phyloP scores from a whole-genome alignment of 2,113 vertebrate genomes.

The Epinephelus fuscoguttatus region DNA sequence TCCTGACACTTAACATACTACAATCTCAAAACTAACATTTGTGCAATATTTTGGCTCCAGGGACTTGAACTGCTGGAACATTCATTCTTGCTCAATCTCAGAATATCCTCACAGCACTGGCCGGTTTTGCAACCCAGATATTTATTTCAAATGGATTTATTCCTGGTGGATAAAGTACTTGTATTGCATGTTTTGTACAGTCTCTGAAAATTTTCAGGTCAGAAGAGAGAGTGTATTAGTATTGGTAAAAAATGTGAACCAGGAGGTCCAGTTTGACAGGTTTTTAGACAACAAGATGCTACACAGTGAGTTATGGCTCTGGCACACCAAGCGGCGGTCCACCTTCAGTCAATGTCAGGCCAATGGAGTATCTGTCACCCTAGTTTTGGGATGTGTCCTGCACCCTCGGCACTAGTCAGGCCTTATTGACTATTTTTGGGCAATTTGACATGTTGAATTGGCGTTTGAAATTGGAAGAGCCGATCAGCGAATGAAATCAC shows the following conservation, averaged over 20 bases:
- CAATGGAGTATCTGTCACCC: too few species aligned
- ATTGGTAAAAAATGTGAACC: neutral
- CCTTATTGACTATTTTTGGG: too few species aligned
- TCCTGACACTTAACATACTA: slow-evolving; percentile 27
- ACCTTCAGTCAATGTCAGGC: too few species aligned
- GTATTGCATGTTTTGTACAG: neutral
- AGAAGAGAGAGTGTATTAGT: neutral
- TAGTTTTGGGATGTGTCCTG: too few species aligned
- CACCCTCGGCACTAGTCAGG: too few species aligned
- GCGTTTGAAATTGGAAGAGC: too few species aligned
- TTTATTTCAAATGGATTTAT: slow-evolving; percentile 18
- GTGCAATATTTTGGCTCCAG: slow-evolving; percentile 11
- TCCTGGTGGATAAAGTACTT: neutral
- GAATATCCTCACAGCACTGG: neutral
- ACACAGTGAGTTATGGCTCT: neutral
- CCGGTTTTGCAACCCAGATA: slow-evolving; percentile 39
- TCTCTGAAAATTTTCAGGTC: neutral
- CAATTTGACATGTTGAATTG: too few species aligned
- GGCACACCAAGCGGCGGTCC: too few species aligned
- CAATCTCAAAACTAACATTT: slow-evolving; percentile 27
- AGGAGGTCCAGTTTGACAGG: neutral
- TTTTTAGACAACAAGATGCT: neutral
- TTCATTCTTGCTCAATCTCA: slow-evolving; percentile 28
- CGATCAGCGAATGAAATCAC: too few species aligned
- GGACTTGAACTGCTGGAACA: slow-evolving; percentile 25